phyloP scores from a whole-genome alignment of 2,113 vertebrate genomes.

The Calcarius ornatus region DNA sequence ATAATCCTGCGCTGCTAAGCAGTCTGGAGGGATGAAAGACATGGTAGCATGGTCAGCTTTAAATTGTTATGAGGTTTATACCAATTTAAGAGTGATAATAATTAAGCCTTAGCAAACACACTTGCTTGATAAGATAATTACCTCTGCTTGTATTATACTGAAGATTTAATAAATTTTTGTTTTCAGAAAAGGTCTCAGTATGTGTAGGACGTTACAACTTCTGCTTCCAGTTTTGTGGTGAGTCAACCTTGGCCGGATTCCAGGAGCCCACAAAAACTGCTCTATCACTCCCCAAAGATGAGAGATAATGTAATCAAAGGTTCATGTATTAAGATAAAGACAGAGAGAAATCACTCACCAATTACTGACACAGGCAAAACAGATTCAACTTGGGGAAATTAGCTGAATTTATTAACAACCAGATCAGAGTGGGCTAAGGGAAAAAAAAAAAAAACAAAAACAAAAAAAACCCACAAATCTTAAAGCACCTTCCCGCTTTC shows the following conservation, averaged over 20 bases:
- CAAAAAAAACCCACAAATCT: neutral
- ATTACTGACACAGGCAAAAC: neutral
- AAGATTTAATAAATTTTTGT: neutral
- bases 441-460: neutral
- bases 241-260: neutral
- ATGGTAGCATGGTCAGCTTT: neutral
- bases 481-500: neutral
- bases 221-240: neutral
- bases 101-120: neutral
- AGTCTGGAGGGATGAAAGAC: neutral
- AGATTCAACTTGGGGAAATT: neutral
- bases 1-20: neutral
- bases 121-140: slow-evolving; percentile 19
- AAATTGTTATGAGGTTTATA: neutral
- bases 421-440: neutral
- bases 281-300: neutral
- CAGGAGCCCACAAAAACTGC: neutral
- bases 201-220: neutral
- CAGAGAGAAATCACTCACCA: neutral
- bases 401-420: neutral
- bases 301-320: neutral
- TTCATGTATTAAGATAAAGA: neutral
- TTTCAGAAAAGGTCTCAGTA: neutral
- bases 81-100: neutral
- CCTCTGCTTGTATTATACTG: neutral